A percentile compares a stretch with the other conserved stretches of the same genome.
phyloP scores from a whole-genome alignment of 1,140 invertebrate species.

The Formica selysi region DNA sequence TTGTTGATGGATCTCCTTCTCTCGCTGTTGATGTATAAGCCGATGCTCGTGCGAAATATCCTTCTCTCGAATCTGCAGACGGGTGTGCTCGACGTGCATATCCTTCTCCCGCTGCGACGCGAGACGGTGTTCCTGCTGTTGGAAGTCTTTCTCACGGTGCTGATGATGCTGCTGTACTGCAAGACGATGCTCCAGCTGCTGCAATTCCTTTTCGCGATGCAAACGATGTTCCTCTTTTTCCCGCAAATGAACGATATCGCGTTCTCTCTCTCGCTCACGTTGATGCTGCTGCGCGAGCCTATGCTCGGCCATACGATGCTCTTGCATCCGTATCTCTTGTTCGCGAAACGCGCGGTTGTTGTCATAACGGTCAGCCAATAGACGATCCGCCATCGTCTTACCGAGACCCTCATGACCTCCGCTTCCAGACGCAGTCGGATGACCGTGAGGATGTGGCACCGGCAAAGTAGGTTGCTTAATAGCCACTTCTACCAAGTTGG shows the following conservation, averaged over 20 bases:
- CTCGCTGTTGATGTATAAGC: conserved; percentile 81
- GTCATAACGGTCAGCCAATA: conserved; percentile 83
- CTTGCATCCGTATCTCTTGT: conserved; percentile 81
- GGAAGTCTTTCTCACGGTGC: conserved; percentile 79
- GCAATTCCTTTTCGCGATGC: conserved; percentile 85
- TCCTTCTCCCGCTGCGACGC: conserved; percentile 84
- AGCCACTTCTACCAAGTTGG: conserved; percentile 94
- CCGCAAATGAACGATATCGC: conserved; percentile 80
- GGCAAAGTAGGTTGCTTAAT: conserved; percentile 94
- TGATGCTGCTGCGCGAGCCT: conserved; percentile 76
- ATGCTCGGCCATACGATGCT: conserved; percentile 81
- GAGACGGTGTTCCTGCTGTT: conserved; percentile 81
- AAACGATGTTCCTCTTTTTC: conserved; percentile 83
- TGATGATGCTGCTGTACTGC: conserved; percentile 78
- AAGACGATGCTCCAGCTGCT: conserved; percentile 82
- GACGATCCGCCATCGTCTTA: conserved; percentile 88
- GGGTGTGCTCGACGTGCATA: conserved; percentile 74
- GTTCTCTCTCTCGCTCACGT: conserved; percentile 79
- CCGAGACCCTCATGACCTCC: conserved; percentile 88
- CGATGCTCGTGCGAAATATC: conserved; percentile 80
- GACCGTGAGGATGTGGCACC: conserved; percentile 89
- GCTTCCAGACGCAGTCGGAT: conserved; percentile 74
- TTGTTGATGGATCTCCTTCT: conserved; percentile 84
- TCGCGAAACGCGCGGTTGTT: conserved; percentile 82
- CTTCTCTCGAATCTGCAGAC: conserved; percentile 77